phyloP scores from a whole-genome alignment of 2,797 vertebrate genomes.

The Acanthurus lineatus region DNA sequence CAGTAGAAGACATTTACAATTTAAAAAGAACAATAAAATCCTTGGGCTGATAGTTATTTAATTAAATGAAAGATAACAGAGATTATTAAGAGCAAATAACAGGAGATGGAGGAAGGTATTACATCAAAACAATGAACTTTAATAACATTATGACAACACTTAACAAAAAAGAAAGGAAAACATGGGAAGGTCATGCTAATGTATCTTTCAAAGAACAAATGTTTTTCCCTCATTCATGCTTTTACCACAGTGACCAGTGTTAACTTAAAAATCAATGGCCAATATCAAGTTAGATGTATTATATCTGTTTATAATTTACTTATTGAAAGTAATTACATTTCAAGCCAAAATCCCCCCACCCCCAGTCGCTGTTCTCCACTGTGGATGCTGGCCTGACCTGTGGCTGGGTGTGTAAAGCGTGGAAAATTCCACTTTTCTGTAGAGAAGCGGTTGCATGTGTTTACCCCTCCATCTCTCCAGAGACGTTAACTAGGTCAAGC shows the following conservation, averaged over 20 bases:
- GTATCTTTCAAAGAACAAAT: background rate
- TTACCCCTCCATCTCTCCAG: conserved; percentile 73
- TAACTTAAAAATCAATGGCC: background rate
- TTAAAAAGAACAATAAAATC: too few species aligned
- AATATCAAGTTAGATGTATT: background rate
- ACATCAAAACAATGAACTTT: background rate
- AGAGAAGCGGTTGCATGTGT: conserved; percentile 67
- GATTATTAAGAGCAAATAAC: too few species aligned
- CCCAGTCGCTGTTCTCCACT: background rate
- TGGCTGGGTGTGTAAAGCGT: conserved; percentile 52
- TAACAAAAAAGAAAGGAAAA: too few species aligned
- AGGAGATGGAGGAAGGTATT: background rate
- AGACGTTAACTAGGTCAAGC: conserved; percentile 83
- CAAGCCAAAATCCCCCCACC: background rate
- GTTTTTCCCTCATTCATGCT: background rate
- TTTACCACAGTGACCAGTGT: background rate
- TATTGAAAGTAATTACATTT: too few species aligned
- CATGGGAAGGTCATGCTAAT: background rate
- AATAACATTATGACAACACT: background rate
- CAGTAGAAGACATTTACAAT: too few species aligned
- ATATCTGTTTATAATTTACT: too few species aligned
- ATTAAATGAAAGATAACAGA: too few species aligned
- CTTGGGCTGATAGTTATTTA: too few species aligned
- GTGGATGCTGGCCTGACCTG: conserved; percentile 21
- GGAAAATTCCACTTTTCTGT: conserved; percentile 80